Conservation (phyloP, 2,888 invertebrate genomes). For the Stenoptilia bipunctidactyla region DNA sequence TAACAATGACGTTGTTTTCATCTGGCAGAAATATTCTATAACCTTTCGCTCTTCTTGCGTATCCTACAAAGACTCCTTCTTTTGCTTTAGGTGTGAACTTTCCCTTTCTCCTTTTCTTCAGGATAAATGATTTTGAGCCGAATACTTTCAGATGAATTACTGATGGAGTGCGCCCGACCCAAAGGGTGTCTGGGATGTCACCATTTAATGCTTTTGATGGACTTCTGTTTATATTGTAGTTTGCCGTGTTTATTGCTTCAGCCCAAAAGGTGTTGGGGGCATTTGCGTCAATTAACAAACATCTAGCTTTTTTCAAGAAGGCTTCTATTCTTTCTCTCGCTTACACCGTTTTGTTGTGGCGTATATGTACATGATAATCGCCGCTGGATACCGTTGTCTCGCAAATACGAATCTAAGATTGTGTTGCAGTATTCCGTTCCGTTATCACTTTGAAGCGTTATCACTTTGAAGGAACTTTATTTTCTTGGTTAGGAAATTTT, state of each 20-base stretch:
- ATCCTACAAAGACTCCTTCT: not conserved
- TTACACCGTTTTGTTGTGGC: not conserved
- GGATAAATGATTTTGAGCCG: not conserved
- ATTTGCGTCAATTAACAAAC: not conserved
- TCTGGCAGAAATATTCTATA: not conserved
- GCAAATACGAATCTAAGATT: not conserved
- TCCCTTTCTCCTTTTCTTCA: not conserved
- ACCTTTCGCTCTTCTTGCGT: not conserved
- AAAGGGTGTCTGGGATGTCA: not conserved
- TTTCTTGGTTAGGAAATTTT: not conserved
- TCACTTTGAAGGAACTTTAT: not conserved
- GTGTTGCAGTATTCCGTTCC: not conserved
- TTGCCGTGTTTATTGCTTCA: not conserved
- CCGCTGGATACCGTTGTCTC: not conserved
- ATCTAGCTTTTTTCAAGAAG: not conserved
- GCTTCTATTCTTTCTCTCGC: not conserved
- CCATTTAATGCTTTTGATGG: not conserved
- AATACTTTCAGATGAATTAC: not conserved
- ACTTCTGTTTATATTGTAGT: not conserved
- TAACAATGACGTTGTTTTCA: not conserved
- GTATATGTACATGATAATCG: constrained; percentile 2
- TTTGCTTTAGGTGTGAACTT: not conserved
- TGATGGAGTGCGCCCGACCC: not conserved
- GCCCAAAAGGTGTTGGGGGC: not conserved
- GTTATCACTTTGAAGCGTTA: too few species aligned